phyloP scores from a whole-genome alignment of 2,888 invertebrate species.

The Labia minor region DNA sequence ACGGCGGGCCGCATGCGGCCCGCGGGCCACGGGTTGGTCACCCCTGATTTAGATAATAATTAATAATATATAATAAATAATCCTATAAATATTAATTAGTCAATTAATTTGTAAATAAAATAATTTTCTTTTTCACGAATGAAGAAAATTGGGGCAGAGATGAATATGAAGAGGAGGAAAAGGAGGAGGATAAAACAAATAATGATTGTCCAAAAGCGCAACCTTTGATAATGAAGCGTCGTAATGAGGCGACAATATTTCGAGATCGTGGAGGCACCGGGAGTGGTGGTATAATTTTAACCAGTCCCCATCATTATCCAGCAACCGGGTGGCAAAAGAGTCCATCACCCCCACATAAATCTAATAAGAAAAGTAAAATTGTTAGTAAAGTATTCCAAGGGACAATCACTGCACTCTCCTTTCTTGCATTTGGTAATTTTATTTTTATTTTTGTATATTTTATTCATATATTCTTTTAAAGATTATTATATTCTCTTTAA shows the following conservation, averaged over 20 bases:
- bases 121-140: too few species aligned
- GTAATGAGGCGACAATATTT: not conserved
- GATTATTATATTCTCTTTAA: too few species aligned
- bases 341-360: not conserved
- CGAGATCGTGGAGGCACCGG: not conserved
- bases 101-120: too few species aligned
- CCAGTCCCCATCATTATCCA: not conserved
- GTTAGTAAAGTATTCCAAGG: not conserved
- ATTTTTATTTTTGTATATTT: too few species aligned
- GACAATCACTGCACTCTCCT: not conserved
- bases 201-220: not conserved
- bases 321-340: too few species aligned
- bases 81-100: too few species aligned
- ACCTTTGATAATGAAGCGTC: not conserved
- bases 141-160: not conserved
- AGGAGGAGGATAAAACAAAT: not conserved
- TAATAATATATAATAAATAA: too few species aligned
- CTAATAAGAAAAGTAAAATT: not conserved
- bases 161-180: not conserved
- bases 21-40: too few species aligned
- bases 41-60: too few species aligned
- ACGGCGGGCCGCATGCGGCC: too few species aligned
- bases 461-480: too few species aligned
- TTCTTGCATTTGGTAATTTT: not conserved
- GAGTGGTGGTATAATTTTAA: too few species aligned